These are phyloP conservation scores for Anastrepha ludens DNA, from an alignment of 1,140 invertebrate genomes.

Conservation along the genomic window DNA sequence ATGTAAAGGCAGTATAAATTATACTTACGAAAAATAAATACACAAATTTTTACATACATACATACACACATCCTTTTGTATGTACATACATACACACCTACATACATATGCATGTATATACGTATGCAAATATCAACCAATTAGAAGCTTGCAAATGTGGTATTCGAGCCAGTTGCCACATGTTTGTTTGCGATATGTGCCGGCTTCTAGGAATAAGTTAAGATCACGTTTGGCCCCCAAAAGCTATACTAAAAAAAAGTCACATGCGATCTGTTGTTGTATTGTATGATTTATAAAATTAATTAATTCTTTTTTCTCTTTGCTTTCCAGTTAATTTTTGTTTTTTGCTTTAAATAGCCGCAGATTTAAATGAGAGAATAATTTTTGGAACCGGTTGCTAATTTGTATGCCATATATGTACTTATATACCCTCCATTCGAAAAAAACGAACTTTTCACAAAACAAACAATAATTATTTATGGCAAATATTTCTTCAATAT, in stretches of 20 bases:
- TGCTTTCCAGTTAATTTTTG: too few relatives aligned
- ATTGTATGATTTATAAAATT: background rate
- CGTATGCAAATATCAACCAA: background rate
- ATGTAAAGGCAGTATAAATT: too few relatives aligned
- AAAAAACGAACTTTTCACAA: too few relatives aligned
- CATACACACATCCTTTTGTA: too few relatives aligned
- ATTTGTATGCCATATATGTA: too few relatives aligned
- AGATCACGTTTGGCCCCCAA: constrained; percentile 15
- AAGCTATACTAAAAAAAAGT: background rate
- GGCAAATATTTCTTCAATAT: too few relatives aligned
- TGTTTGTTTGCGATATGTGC: constrained; percentile 1
- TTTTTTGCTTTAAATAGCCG: background rate
- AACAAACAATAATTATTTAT: too few relatives aligned
- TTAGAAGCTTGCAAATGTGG: background rate
- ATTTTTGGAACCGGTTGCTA: background rate
- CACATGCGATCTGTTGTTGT: background rate
- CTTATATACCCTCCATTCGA: too few relatives aligned
- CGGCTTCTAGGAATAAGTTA: background rate
- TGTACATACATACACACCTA: too few relatives aligned
- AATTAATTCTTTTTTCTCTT: background rate
- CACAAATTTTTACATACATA: too few relatives aligned
- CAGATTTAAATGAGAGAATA: background rate
- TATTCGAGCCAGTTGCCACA: background rate
- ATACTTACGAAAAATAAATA: too few relatives aligned
- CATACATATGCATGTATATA: too few relatives aligned